Conservation (phyloP, 2,888 invertebrate genomes). For the Epinotia bilunana region DNA sequence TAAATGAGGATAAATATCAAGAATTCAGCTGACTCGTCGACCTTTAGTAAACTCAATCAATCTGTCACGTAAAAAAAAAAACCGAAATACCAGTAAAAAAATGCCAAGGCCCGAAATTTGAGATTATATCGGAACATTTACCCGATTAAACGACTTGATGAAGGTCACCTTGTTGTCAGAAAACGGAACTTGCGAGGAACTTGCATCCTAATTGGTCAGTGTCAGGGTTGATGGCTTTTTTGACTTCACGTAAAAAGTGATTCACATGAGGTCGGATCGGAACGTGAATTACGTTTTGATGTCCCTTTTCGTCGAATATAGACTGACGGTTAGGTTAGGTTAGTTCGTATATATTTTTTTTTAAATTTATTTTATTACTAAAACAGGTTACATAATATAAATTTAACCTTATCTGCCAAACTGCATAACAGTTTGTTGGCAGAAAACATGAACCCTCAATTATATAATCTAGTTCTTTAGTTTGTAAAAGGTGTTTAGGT, state of each 20-base stretch:
- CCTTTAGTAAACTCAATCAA: neutral
- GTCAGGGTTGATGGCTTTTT: neutral
- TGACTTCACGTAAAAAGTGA: neutral
- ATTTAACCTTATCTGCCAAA: too few species aligned
- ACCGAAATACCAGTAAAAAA: too few species aligned
- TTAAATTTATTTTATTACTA: too few species aligned
- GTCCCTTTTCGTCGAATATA: too few species aligned
- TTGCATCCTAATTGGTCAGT: neutral
- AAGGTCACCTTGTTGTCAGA: slow-evolving; percentile 4
- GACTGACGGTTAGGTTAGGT: too few species aligned
- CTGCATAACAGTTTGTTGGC: too few species aligned
- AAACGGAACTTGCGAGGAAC: neutral
- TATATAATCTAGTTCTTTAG: too few species aligned
- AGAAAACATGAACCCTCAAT: too few species aligned
- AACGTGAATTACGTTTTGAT: neutral
- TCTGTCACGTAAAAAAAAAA: neutral
- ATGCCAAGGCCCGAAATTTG: neutral
- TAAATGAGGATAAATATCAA: too few species aligned
- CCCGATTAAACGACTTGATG: neutral
- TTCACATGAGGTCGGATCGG: neutral
- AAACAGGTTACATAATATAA: too few species aligned
- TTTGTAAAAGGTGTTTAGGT: too few species aligned
- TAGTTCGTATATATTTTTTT: too few species aligned
- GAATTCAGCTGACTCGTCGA: neutral
- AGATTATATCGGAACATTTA: neutral